Base-by-base conservation (phyloP, 2,888 invertebrate species). In the Hypomecis atomaria region DNA sequence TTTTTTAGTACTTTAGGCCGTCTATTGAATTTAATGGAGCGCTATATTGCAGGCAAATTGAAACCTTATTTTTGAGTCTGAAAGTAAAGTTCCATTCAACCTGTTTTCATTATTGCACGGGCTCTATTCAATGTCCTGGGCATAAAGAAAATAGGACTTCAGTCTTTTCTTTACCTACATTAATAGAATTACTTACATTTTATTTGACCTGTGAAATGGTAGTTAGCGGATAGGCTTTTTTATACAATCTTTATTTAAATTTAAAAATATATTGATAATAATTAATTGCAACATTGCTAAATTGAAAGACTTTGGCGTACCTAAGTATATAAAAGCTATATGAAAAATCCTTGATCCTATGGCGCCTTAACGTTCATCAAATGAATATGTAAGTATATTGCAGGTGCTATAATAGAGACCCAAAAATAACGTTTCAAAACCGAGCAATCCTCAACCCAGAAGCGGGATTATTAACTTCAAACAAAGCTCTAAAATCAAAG, bases 401-500 rank as follows among this genome's bases (percentile, higher is more conserved):
- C 36, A 7, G 49, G 49, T 37, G 37, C 11, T 38, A 49, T 4
- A 37, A 9, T 33, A 52, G 23, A 9, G 8, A 52, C n/a, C 40
- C 23, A 33, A 40, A 23, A 52, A 52, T 42, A 10, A 40, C 33
- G 52, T 40, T 42, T 8, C 52, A 23, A 40, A 52, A 23, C n/a
- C 10, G 10, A 40, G 40, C 40, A 52, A 56, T 23, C 49, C 56
- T 7, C 59, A 69, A 66, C 65, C 38, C 61, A 58, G 61, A 62
- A 67, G 62, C 57, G 47, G 71, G 64, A 71, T 72, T 72, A 72
- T 68, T 67, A 71, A 72, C 74, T 71, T 63, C 64, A 71, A 72
- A 71, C 70, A 72, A 71, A 70, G 71, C 71, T 74, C 67, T 72
- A 74, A 77, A 78, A 76, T 75, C 70, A 71, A 74, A 74, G 70